A percentile compares a stretch with the other conserved stretches of the same genome.
These are phyloP conservation scores for Rousettus leschenaultii DNA, from an alignment of 2,113 vertebrate species.

Conservation along the genomic window DNA sequence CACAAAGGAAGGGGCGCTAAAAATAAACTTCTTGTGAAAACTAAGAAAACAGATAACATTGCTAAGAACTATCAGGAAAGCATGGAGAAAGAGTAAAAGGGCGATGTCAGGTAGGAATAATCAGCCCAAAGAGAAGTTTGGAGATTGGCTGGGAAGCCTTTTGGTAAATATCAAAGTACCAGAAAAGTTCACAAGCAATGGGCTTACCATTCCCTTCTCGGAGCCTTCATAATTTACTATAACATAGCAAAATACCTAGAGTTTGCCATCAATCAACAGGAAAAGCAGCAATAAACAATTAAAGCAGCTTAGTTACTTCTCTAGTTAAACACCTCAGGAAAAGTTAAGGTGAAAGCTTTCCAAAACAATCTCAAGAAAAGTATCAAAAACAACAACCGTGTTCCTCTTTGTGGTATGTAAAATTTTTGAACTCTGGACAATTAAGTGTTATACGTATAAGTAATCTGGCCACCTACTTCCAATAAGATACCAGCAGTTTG, in stretches of 20 bases:
- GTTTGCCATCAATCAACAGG: not conserved
- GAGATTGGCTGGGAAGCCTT: not conserved
- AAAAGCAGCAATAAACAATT: constrained; percentile 13
- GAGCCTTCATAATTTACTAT: not conserved
- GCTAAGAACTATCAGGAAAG: not conserved
- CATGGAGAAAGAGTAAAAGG: not conserved
- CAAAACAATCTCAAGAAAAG: constrained; percentile 14
- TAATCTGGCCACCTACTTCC: not conserved
- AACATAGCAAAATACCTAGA: not conserved
- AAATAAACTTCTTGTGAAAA: constrained; percentile 11
- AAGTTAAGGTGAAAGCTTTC: not conserved
- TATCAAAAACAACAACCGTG: not conserved
- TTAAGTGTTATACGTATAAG: not conserved
- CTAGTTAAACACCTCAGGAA: not conserved
- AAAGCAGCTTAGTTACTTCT: not conserved
- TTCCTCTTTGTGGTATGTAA: not conserved
- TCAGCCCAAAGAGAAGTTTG: not conserved
- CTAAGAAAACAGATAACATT: not conserved
- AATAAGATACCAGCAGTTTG: not conserved
- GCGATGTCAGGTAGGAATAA: not conserved
- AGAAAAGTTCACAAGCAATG: not conserved
- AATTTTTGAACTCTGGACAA: constrained; percentile 12
- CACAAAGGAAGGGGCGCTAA: not conserved
- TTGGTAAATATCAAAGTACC: not conserved
- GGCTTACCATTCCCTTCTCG: not conserved